Evolutionary conservation across 1,140 invertebrate genomes (phyloP).

Genomic region (Scaptomyza pallida): DNA sequence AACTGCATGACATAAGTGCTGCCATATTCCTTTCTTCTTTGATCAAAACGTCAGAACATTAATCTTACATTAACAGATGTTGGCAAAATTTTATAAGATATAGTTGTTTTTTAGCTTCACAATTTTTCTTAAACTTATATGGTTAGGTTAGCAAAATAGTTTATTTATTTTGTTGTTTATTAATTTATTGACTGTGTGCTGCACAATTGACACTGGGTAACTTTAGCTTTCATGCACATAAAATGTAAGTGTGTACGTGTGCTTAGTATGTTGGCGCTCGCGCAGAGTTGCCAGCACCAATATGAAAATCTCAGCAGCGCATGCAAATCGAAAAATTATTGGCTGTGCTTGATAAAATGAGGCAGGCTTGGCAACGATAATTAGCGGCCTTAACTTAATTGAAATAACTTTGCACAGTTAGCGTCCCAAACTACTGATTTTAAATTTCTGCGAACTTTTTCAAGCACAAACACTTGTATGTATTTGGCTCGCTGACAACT

Average conservation of each 20-base stretch:
- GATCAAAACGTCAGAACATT: neutral
- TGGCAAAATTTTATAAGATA: neutral
- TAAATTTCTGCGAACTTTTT: conserved; percentile 14
- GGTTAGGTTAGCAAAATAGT: neutral
- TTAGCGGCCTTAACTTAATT: conserved; percentile 39
- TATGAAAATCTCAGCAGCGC: conserved; percentile 34
- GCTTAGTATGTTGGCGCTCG: conserved; percentile 64
- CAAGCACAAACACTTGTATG: no score
- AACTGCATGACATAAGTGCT: conserved; percentile 12
- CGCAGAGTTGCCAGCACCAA: conserved; percentile 63
- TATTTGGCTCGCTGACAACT: conserved; percentile 52
- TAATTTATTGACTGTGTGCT: neutral
- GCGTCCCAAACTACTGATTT: conserved; percentile 27
- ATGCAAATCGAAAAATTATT: conserved; percentile 44
- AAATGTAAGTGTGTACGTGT: conserved; percentile 4
- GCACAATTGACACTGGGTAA: conserved; percentile 35
- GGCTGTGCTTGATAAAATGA: conserved; percentile 37
- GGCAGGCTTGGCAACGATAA: conserved; percentile 44
- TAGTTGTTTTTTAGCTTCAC: neutral
- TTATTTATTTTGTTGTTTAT: neutral
- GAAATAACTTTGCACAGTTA: conserved; percentile 25
- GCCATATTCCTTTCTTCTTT: conserved; percentile 14
- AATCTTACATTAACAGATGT: neutral
- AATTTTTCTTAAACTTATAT: neutral
- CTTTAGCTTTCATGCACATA: conserved; percentile 35